Evolutionary conservation across 2,888 invertebrate species (phyloP), one percentile per base, ranked within the genome.

Genomic region (Melangyna quadrimaculata): DNA sequence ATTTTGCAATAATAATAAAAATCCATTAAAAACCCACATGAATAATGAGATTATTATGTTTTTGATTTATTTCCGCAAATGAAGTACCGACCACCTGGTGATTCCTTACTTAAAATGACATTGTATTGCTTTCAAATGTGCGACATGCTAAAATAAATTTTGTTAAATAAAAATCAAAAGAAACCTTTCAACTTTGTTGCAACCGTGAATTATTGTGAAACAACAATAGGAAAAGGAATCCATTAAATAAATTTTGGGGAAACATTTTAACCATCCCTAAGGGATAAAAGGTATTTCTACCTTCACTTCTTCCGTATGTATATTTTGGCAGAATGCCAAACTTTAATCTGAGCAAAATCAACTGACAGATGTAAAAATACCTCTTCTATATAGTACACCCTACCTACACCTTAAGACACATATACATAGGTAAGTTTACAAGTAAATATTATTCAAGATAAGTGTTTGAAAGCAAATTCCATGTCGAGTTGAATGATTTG

Each of bases 401-500:
- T n/a, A n/a, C n/a, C n/a, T n/a, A n/a, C n/a, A n/a, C n/a, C n/a
- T n/a, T n/a, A n/a, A n/a, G n/a, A n/a, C n/a, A n/a, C n/a, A n/a
- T n/a, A n/a, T n/a, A n/a, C n/a, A n/a, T n/a, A n/a, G n/a, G n/a
- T n/a, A n/a, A n/a, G n/a, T n/a, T n/a, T n/a, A n/a, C n/a, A n/a
- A n/a, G n/a, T n/a, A n/a, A n/a, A n/a, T n/a, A n/a, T n/a, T n/a
- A n/a, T n/a, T 51, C n/a, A 35, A 59, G 59, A 59, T 59, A 59
- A 59, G 59, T 59, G 59, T 59, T 59, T 59, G 59, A 59, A 59
- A 59, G 59, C 14, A 59, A 59, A 59, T 59, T 59, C 14, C 19
- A 35, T 59, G 59, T 59, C 35, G 59, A 59, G 59, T 59, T 59
- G 59, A 59, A 59, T 59, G 59, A 59, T 59, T 59, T 59, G 37